Base-by-base conservation (phyloP, 1,140 invertebrate genomes). In the Vanessa tameamea region DNA sequence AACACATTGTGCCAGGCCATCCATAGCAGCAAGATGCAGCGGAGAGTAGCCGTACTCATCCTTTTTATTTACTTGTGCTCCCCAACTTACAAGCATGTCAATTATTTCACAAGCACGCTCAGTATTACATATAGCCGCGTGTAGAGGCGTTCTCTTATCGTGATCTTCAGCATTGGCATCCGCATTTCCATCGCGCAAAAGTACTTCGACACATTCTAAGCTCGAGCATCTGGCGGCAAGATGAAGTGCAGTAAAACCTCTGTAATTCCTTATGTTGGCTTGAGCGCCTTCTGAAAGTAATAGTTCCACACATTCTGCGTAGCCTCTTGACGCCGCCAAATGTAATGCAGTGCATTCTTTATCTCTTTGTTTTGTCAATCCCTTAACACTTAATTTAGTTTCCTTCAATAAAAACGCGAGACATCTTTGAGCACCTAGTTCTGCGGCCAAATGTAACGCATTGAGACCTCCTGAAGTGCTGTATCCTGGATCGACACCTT, bases 41-140 rank as follows among this genome's bases (percentile, higher is more conserved):
- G 96, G 94, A 2, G 95, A 95, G 75, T 95, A 95, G 3, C 95
- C 95, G 51, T 95, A 94, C 67, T 94, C 93, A 78, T 96, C 95
- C 53, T 94, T 93, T 13, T 94, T 93, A 73, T 95, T 95, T 4
- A 94, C 90, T 61, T 90, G 77, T 0, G 93, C 94, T 23, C 93
- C 93, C 79, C 94, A 92, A 73, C 94, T 94, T 15, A 95, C 80
- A 8, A 95, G 77, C 73, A 94, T 83, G 47, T 94, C 94, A 6
- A 95, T 94, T 2, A 95, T 89, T 70, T 94, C 93, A 64, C 90
- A 88, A 0, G 94, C 92, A 9, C 92, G 92, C 14, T 90, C 86
- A 0, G 92, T 92, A 59, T 90, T 93, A 83, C 93, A 93, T 0
- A 95, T 94, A 8, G 94, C 93, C n/a, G 94, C 94, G 74, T 95